Evolutionary conservation across 1,140 invertebrate species (phyloP).

Genomic region (Streblospio benedicti): DNA sequence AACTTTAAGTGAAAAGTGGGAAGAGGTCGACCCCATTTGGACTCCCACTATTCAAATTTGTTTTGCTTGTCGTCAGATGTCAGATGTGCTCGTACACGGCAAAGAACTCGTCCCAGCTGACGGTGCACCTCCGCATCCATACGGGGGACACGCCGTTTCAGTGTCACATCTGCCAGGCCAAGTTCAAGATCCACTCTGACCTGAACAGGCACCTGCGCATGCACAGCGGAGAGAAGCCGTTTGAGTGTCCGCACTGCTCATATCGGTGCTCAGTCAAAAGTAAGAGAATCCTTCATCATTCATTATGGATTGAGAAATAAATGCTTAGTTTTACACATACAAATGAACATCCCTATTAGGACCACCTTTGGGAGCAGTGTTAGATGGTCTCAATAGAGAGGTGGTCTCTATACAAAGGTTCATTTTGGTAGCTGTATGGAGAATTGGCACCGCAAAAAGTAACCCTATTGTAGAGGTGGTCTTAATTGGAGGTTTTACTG

Average conservation of each 20-base stretch:
- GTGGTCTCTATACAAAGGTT: too few species aligned
- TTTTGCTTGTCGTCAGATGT: constrained; percentile 41
- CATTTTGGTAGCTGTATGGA: too few species aligned
- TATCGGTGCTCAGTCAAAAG: constrained; percentile 36
- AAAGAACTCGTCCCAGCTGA: constrained; percentile 48
- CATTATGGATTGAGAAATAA: not conserved
- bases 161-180: constrained; percentile 56
- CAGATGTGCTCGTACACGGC: constrained; percentile 49
- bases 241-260: constrained; percentile 58
- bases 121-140: constrained; percentile 59
- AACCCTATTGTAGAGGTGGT: too few species aligned
- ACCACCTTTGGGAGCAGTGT: too few species aligned
- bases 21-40: too few species aligned
- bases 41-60: too few species aligned
- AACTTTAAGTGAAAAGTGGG: too few species aligned
- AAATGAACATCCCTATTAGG: too few species aligned
- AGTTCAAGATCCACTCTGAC: constrained; percentile 49
- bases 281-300: constrained; percentile 9
- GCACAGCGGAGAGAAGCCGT: constrained; percentile 76
- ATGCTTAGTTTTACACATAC: not conserved
- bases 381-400: too few species aligned
- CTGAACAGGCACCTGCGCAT: constrained; percentile 69
- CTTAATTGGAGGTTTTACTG: too few species aligned
- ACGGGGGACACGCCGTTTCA: constrained; percentile 57
- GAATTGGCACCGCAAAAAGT: too few species aligned